Conservation (phyloP, 1,140 invertebrate species). For the Pararge aegeria region DNA sequence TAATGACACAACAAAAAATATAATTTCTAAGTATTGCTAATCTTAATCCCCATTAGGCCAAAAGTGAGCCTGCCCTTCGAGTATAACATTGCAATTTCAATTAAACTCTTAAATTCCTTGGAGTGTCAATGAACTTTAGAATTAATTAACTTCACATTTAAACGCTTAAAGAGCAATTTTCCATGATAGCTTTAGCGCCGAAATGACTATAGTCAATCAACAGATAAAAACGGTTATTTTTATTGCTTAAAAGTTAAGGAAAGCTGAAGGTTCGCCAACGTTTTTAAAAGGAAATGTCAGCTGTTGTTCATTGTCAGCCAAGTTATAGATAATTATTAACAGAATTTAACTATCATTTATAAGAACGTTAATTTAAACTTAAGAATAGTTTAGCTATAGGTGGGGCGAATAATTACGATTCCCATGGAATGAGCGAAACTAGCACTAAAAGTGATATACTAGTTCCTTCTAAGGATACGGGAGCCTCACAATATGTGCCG, state of each 20-base stretch:
- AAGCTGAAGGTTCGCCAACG: neutral
- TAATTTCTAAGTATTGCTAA: too few species aligned
- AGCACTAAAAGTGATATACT: too few species aligned
- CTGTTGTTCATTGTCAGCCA: neutral
- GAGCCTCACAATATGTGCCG: too few species aligned
- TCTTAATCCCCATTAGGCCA: too few species aligned
- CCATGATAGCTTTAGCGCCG: conserved; percentile 16
- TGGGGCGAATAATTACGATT: too few species aligned
- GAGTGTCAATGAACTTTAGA: conserved; percentile 10
- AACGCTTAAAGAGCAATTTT: conserved; percentile 21
- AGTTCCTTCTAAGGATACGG: too few species aligned
- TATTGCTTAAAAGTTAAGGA: neutral
- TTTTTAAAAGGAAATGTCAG: neutral
- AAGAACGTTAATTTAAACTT: too few species aligned
- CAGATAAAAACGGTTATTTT: neutral
- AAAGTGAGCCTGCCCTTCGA: too few species aligned
- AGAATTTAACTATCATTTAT: too few species aligned
- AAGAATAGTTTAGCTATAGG: too few species aligned
- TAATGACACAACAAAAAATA: too few species aligned
- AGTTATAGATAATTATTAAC: neutral
- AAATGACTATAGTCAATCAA: neutral
- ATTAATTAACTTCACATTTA: conserved; percentile 15
- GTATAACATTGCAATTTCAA: neutral
- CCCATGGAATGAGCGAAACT: too few species aligned
- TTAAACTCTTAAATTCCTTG: neutral